Conservation (phyloP, 2,888 invertebrate genomes). For the Amblyjoppa fuscipennis region DNA sequence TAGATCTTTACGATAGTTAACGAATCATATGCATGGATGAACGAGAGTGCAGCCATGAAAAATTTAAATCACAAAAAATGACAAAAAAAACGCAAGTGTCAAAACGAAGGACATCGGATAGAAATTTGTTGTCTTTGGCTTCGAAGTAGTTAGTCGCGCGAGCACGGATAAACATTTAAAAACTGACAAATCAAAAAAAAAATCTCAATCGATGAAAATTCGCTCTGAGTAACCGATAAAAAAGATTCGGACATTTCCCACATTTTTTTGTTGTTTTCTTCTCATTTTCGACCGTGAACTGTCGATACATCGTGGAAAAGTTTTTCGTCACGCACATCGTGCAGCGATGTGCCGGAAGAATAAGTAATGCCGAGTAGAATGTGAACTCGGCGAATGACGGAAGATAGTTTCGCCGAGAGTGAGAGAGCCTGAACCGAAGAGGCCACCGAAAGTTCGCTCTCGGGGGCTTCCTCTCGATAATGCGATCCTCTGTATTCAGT, state of each 20-base stretch:
- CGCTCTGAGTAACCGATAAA: not conserved
- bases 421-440: constrained; percentile 30
- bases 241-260: not conserved
- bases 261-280: not conserved
- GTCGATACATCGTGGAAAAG: constrained; percentile 49
- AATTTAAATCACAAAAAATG: not conserved
- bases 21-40: not conserved
- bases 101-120: not conserved
- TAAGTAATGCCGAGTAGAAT: constrained; percentile 60
- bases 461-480: constrained; percentile 80
- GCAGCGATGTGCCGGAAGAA: constrained; percentile 40
- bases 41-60: constrained; percentile 9
- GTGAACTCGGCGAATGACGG: constrained; percentile 70
- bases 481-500: constrained; percentile 84
- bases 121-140: too few relatives aligned
- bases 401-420: constrained; percentile 61
- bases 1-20: constrained; percentile 22
- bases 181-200: not conserved
- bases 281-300: not conserved
- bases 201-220: not conserved
- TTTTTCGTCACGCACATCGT: constrained; percentile 56
- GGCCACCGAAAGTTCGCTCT: constrained; percentile 34
- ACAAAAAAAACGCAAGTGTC: not conserved
- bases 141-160: too few relatives aligned
- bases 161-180: not conserved